Evolutionary conservation across 2,113 vertebrate genomes (phyloP), one percentile per base, ranked within the genome.

Genomic region (Nerophis ophidion): DNA sequence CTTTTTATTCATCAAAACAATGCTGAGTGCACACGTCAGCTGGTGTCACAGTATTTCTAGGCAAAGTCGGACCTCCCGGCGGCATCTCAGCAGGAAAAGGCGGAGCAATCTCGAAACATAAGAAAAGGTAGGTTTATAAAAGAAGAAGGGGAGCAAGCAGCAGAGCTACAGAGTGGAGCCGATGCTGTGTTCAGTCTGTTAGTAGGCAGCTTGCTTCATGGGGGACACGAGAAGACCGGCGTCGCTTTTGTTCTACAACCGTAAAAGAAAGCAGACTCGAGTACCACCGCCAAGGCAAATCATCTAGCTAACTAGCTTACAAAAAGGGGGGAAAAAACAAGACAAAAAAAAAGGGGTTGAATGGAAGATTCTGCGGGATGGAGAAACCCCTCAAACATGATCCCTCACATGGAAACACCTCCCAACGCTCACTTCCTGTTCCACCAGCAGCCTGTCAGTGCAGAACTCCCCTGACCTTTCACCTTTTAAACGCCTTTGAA

Each of bases 1-100:
- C 66, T 81, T 89, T 88, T 86, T 84, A 87, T 83, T 86, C 74
- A 86, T 86, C 85, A 85, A 87, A 86, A 82, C 63, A 44, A 44
- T 11, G 40, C 40, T 7, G 40, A 44, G 40, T 44, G 40, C 40
- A 52, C 46, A 63, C 64, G 68, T 68, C 61, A 61, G 44, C 66
- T 35, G 59, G 40, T 48, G 66, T 79, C 78, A 83, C 80, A 85
- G 82, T 73, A 65, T 77, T 68, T 76, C 71, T 17, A 44, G 36
- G 75, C 60, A 72, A 59, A 70, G 68, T 38, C 17, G 61, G 73
- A 74, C 63, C 66, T 61, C 61, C 42, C 47, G 19, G 69, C 16
- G n/a, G 63, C 10, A 16, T n/a, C 72, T 55, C 44, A 47, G 65
- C 54, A 58, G 65, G 75, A 57, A 66, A 50, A 50, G 66, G 45